These are phyloP conservation scores for Paragorgia papillata DNA, from an alignment of 92 coral and sea anemone genomes.

Conservation along the genomic window DNA sequence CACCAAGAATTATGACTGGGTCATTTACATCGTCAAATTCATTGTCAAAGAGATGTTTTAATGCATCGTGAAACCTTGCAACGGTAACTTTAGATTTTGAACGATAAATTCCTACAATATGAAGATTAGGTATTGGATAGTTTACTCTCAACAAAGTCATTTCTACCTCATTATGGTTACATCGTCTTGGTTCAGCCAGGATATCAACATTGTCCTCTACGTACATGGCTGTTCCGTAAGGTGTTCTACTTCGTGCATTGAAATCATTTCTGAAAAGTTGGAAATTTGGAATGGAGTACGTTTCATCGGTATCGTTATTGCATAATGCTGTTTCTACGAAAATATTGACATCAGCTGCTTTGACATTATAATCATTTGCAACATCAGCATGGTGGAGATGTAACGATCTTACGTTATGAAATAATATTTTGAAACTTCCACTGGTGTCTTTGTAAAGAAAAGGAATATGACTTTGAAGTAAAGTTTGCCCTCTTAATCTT, in stretches of 20 bases:
- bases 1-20: slow-evolving; percentile 55
- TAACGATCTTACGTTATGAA: no score
- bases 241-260: slow-evolving; percentile 5
- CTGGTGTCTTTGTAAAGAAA: slow-evolving; percentile 2
- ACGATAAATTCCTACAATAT: slow-evolving; percentile 54
- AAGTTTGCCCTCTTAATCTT: slow-evolving; percentile 19
- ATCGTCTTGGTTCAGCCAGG: not conserved
- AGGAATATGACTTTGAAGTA: slow-evolving; percentile 3
- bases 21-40: slow-evolving; percentile 22
- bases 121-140: slow-evolving; percentile 45
- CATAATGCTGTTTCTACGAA: no score
- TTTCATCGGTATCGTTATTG: slow-evolving; percentile 45
- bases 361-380: slow-evolving; percentile 10
- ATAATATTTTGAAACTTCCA: not conserved
- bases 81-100: no score
- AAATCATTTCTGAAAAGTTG: slow-evolving; percentile 20
- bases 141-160: slow-evolving; percentile 26
- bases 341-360: no score
- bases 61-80: slow-evolving; percentile 44
- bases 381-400: slow-evolving; percentile 9
- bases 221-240: slow-evolving; percentile 36
- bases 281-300: slow-evolving; percentile 43
- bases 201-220: not conserved
- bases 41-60: slow-evolving; percentile 50
- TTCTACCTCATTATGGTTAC: slow-evolving; percentile 41